A percentile compares a stretch with the other conserved stretches of the same genome.
phyloP scores from a whole-genome alignment of 2,888 invertebrate genomes.

The Sialis lutaria region DNA sequence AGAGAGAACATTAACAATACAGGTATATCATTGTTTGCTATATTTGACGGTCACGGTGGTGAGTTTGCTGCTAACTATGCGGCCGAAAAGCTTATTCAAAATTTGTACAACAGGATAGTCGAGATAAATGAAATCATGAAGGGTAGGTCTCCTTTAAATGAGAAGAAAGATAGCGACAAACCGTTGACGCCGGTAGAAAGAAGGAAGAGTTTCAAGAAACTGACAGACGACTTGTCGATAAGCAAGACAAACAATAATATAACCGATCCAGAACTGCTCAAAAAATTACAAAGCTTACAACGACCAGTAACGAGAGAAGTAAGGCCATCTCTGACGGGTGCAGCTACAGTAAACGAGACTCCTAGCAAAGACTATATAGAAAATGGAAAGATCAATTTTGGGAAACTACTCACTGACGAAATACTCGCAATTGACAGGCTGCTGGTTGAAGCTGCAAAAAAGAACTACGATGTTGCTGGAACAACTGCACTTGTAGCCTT shows the following conservation, averaged over 20 bases:
- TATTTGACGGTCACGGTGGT: slow-evolving; percentile 92
- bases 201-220: slow-evolving; percentile 49
- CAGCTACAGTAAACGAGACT: slow-evolving; percentile 25
- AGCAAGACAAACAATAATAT: slow-evolving; percentile 31
- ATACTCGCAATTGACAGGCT: slow-evolving; percentile 69
- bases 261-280: slow-evolving; percentile 48
- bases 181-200: slow-evolving; percentile 30
- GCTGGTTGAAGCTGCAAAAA: slow-evolving; percentile 67
- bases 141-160: slow-evolving; percentile 21
- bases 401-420: slow-evolving; percentile 69
- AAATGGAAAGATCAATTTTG: slow-evolving; percentile 60
- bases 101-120: slow-evolving; percentile 56
- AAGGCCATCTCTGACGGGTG: slow-evolving; percentile 27
- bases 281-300: slow-evolving; percentile 42
- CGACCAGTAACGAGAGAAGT: slow-evolving; percentile 44
- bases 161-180: slow-evolving; percentile 21
- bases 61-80: slow-evolving; percentile 90
- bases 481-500: slow-evolving; percentile 86
- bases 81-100: slow-evolving; percentile 70
- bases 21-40: slow-evolving; percentile 74
- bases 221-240: slow-evolving; percentile 32
- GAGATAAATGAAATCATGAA: slow-evolving; percentile 51
- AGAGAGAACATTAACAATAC: slow-evolving; percentile 72
- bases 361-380: slow-evolving; percentile 46
- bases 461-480: slow-evolving; percentile 59